Percentiles rank a stretch among this genome's conserved stretches.
phyloP scores from a whole-genome alignment of 30 jellyfish, hydroid and myxozoan genomes.

The Hydractinia echinata region DNA sequence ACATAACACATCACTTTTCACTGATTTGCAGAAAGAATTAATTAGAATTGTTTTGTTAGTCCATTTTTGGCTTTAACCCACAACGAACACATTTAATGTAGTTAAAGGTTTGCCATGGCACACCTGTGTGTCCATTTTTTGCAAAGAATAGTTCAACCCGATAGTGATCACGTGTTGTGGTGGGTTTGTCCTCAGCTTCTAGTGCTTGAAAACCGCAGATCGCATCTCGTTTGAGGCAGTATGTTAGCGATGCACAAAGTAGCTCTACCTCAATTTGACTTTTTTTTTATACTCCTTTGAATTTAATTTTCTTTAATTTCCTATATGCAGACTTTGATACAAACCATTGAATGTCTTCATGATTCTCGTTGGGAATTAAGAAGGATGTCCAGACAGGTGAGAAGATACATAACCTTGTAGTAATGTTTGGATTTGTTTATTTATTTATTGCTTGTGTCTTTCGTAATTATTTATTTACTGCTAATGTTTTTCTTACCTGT shows the following conservation, averaged over 20 bases:
- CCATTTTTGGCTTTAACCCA: too few relatives aligned
- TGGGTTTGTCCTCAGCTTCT: too few relatives aligned
- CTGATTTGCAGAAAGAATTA: too few relatives aligned
- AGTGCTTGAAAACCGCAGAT: too few relatives aligned
- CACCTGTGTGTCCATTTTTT: neutral
- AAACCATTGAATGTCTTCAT: constrained; percentile 60
- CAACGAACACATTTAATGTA: neutral
- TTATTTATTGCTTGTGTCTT: neutral
- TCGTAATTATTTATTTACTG: neutral
- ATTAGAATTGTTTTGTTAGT: too few relatives aligned
- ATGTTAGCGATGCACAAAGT: too few relatives aligned
- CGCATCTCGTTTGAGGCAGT: too few relatives aligned
- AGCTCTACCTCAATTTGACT: neutral
- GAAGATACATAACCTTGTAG: neutral
- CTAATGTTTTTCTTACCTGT: neutral
- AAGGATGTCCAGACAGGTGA: constrained; percentile 85
- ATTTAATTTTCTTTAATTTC: neutral
- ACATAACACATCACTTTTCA: too few relatives aligned
- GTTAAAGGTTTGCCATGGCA: neutral
- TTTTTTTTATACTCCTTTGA: neutral
- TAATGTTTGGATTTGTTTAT: neutral
- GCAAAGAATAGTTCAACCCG: too few relatives aligned
- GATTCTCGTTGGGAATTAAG: constrained; percentile 77
- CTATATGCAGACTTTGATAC: constrained; percentile 41
- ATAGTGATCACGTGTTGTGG: too few relatives aligned